Evolutionary conservation across 2,888 invertebrate species (phyloP).

Genomic region (Choreutis nemorana): DNA sequence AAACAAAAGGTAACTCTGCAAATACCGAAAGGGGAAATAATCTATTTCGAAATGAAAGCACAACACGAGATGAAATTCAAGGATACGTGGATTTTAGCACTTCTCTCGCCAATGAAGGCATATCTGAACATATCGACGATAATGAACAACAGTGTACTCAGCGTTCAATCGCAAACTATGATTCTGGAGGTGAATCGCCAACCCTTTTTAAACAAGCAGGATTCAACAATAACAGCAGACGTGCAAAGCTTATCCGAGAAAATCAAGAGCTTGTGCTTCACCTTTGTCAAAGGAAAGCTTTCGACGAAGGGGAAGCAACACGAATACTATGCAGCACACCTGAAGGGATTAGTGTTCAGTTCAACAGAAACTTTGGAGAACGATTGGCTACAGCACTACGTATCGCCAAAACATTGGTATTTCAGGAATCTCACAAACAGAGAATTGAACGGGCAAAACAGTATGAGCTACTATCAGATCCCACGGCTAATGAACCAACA

Average conservation of each 20-base stretch:
- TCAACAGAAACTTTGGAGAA: slow-evolving; percentile 9
- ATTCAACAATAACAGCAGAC: too few species aligned
- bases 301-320: slow-evolving; percentile 11
- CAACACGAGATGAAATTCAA: neutral
- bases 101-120: slow-evolving; percentile 3
- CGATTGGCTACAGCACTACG: slow-evolving; percentile 9
- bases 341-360: slow-evolving; percentile 13
- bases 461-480: neutral
- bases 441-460: slow-evolving; percentile 8
- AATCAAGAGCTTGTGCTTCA: slow-evolving; percentile 6
- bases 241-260: too few species aligned
- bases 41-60: slow-evolving; percentile 1
- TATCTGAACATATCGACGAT: too few species aligned
- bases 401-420: slow-evolving; percentile 12
- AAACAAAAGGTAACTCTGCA: neutral
- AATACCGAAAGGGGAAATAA: slow-evolving; percentile 3
- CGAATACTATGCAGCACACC: slow-evolving; percentile 9
- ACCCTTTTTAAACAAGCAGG: too few species aligned
- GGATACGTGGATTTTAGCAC: slow-evolving; percentile 1
- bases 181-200: too few species aligned
- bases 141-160: too few species aligned
- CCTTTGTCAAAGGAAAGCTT: slow-evolving; percentile 10
- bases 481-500: too few species aligned
- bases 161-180: too few species aligned
- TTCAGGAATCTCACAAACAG: slow-evolving; percentile 6